These are phyloP conservation scores for Ylistrum balloti DNA, from an alignment of 1,140 invertebrate genomes.

Conservation along the genomic window DNA sequence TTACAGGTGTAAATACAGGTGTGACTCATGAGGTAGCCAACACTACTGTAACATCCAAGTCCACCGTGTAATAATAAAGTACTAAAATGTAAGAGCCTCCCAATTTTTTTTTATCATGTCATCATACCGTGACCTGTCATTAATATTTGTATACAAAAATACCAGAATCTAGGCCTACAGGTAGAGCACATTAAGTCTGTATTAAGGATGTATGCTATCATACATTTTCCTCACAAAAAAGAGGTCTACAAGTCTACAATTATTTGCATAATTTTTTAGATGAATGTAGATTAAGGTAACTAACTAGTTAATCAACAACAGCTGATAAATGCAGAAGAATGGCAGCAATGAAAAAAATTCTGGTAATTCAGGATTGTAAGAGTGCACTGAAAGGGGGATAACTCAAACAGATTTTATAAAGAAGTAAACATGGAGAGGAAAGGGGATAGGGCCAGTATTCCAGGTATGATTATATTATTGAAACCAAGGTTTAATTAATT, in stretches of 20 bases:
- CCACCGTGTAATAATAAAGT: background rate
- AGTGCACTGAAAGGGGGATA: too few relatives aligned
- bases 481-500: too few relatives aligned
- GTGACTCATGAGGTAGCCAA: background rate
- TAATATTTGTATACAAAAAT: constrained; percentile 19
- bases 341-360: background rate
- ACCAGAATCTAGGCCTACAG: background rate
- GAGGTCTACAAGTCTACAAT: too few relatives aligned
- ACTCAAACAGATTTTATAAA: too few relatives aligned
- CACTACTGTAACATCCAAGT: background rate
- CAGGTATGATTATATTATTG: too few relatives aligned
- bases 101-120: background rate
- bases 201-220: background rate
- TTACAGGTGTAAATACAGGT: constrained; percentile 5
- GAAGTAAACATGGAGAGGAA: too few relatives aligned
- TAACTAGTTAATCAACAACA: background rate
- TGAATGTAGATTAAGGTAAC: background rate
- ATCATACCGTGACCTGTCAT: background rate
- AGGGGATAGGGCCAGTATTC: too few relatives aligned
- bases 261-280: background rate
- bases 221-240: background rate
- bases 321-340: background rate
- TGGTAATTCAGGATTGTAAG: too few relatives aligned
- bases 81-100: background rate
- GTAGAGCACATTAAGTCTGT: too few relatives aligned